phyloP scores from a whole-genome alignment of 2,797 vertebrate species.

The Siniperca scherzeri region DNA sequence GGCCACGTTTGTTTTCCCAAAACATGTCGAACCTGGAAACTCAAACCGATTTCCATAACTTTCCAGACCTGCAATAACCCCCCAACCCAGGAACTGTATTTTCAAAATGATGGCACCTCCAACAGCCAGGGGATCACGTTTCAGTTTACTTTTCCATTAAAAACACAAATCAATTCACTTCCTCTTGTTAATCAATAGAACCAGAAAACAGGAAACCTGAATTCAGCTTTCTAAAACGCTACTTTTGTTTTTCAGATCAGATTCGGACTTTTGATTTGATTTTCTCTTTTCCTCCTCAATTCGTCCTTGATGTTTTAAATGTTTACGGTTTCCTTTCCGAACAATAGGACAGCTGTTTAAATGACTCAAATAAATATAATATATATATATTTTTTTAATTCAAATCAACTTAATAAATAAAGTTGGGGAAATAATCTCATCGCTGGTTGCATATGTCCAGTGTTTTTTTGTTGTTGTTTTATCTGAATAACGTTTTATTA shows the following conservation, averaged over 20 bases:
- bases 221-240: background rate
- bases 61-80: background rate
- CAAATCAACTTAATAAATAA: background rate
- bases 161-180: background rate
- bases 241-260: background rate
- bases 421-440: background rate
- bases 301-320: no score
- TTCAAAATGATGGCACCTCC: background rate
- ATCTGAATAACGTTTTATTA: background rate
- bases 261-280: background rate
- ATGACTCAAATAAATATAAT: background rate
- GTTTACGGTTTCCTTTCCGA: background rate
- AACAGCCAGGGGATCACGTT: background rate
- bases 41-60: background rate
- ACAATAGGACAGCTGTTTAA: background rate
- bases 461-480: background rate
- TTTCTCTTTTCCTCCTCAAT: background rate
- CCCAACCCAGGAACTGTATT: background rate
- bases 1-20: no score
- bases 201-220: background rate
- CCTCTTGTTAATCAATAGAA: background rate
- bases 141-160: background rate
- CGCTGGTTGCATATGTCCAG: no score
- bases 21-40: background rate
- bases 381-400: background rate